These are phyloP conservation scores for Aptenodytes patagonicus DNA, from an alignment of 2,113 vertebrate genomes.

Conservation along the genomic window DNA sequence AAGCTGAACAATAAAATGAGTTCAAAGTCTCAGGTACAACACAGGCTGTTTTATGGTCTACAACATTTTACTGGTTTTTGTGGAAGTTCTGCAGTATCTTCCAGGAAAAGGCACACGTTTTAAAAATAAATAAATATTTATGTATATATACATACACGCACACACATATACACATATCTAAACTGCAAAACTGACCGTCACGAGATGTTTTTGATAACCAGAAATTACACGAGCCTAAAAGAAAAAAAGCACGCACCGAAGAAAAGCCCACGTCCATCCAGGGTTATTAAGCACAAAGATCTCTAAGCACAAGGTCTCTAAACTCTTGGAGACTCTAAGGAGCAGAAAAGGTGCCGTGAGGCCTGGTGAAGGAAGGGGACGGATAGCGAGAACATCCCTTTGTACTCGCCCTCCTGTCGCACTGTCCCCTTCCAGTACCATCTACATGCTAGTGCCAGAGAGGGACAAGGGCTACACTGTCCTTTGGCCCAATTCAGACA, in stretches of 20 bases:
- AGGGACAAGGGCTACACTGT: rapidly evolving
- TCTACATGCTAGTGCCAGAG: background rate
- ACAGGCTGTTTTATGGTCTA: background rate
- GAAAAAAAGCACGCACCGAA: background rate
- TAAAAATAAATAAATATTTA: background rate
- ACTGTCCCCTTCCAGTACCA: background rate
- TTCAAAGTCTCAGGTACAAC: background rate
- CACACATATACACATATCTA: rapidly evolving
- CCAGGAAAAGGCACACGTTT: background rate
- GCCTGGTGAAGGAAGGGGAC: background rate
- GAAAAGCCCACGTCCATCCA: background rate
- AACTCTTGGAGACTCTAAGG: background rate
- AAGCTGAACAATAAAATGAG: background rate
- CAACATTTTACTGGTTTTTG: background rate
- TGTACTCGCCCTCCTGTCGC: background rate
- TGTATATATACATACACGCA: background rate
- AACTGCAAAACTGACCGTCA: background rate
- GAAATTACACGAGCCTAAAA: background rate
- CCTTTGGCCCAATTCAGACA: background rate
- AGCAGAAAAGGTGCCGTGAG: background rate
- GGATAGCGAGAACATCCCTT: background rate
- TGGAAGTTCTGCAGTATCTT: background rate
- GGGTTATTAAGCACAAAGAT: background rate
- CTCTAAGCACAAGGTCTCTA: background rate
- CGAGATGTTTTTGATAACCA: background rate